Evolutionary conservation across 2,797 vertebrate species (phyloP), one percentile per base, ranked within the genome.

Genomic region (Siniperca undulata): DNA sequence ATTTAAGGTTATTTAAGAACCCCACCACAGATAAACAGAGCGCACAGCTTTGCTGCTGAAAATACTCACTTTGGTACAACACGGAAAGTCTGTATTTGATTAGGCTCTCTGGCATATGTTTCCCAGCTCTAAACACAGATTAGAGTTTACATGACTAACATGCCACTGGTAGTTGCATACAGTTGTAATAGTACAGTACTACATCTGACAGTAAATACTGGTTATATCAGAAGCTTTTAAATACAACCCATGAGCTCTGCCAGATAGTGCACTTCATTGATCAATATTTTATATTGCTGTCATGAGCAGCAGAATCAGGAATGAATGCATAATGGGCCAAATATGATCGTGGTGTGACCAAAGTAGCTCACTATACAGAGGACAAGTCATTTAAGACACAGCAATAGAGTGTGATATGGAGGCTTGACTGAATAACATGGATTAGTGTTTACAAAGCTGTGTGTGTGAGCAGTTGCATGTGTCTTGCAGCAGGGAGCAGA

Each of bases 31-130:
- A 86, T 70, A 65, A 76, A 88, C 67, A 77, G 70, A 76, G 71
- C 81, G 76, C 76, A 77, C 58, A 83, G 74, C 73, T 55, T 87
- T 30, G 79, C 74, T 80, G 82, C 73, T 69, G 40, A 79, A 86
- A 90, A 91, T 65, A 89, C 53, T 90, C 84, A 91, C 91, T 94
- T 94, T 95, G 94, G 94, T 94, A 90, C 87, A 74, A 86, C 84
- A 88, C 19, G 24, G 52, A 85, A 64, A 55, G 59, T 83, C 61
- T 87, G 87, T 55, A 22, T 81, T 77, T 77, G 67, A 74, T 85
- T 40, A 48, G 78, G 77, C 85, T 77, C 44, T 80, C 59, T 69
- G 80, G 69, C 52, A 1, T 55, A 77, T 87, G 71, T 84, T 80
- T 68, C 58, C 56, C 73, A 70, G 72, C 88, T 84, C 77, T 62